phyloP scores from a whole-genome alignment of 2,113 vertebrate species.

The Oreotrochilus melanogaster region DNA sequence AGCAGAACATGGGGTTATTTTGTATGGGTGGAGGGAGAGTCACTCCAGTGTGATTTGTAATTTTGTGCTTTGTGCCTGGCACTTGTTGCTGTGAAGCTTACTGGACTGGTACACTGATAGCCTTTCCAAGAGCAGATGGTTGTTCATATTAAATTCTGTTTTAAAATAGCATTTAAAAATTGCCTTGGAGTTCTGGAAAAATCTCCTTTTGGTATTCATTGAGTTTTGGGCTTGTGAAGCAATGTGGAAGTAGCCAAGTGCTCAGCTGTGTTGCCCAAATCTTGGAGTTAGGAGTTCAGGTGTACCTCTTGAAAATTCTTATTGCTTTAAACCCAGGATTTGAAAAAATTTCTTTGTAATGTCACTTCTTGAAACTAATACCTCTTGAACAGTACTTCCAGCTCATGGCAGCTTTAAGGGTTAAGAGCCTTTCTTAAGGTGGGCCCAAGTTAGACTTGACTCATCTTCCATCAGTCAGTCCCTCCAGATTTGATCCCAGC shows the following conservation, averaged over 20 bases:
- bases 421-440: background rate
- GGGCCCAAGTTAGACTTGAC: background rate
- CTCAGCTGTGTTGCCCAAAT: background rate
- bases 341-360: background rate
- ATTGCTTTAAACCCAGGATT: background rate
- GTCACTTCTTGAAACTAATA: background rate
- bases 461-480: background rate
- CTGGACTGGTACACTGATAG: background rate
- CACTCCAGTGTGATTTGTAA: background rate
- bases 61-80: background rate
- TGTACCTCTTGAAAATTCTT: background rate
- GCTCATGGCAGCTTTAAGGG: background rate
- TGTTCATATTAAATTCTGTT: background rate
- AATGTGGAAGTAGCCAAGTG: background rate
- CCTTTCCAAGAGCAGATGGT: constrained; percentile 64
- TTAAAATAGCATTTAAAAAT: constrained; percentile 9
- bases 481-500: background rate
- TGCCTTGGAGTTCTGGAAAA: background rate
- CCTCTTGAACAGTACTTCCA: background rate
- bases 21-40: background rate
- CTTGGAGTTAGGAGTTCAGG: background rate
- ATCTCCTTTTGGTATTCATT: background rate
- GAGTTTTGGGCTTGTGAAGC: background rate
- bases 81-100: background rate
- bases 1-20: background rate